A percentile compares a stretch with the other conserved stretches of the same genome.
phyloP scores from a whole-genome alignment of 1,140 invertebrate genomes.

The fruit fly (Drosophila melanogaster) region DNA sequence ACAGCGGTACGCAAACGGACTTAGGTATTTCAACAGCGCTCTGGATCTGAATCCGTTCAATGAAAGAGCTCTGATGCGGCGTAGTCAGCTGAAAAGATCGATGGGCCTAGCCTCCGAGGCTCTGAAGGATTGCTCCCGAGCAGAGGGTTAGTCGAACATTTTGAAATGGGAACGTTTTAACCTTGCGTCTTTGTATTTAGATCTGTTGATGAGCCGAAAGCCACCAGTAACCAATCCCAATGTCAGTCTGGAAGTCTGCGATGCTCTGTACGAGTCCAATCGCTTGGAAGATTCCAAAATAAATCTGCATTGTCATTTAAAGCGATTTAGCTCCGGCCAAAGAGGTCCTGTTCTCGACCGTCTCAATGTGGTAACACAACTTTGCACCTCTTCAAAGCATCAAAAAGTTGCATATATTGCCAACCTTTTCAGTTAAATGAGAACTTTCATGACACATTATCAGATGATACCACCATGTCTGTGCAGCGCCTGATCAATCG shows the following conservation, averaged over 20 bases:
- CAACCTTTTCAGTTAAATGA: slow-evolving; percentile 31
- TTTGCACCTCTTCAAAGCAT: not conserved
- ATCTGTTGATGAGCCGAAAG: not conserved
- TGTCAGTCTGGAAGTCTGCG: slow-evolving; percentile 48
- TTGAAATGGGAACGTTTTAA: not conserved
- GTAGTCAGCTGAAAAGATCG: slow-evolving; percentile 43
- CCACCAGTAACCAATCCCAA: not conserved
- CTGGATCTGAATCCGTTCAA: slow-evolving; percentile 32
- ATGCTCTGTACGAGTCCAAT: slow-evolving; percentile 67
- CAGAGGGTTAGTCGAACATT: slow-evolving; percentile 37
- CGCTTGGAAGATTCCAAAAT: slow-evolving; percentile 62
- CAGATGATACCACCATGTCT: slow-evolving; percentile 24
- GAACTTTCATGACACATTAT: slow-evolving; percentile 54
- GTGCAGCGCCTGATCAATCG: slow-evolving; percentile 50
- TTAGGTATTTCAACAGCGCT: slow-evolving; percentile 47
- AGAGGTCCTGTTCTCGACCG: slow-evolving; percentile 28
- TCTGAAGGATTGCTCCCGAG: slow-evolving; percentile 46
- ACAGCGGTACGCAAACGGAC: slow-evolving; percentile 19
- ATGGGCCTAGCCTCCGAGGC: slow-evolving; percentile 47
- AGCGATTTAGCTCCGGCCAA: slow-evolving; percentile 28
- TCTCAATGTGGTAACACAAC: slow-evolving; percentile 46
- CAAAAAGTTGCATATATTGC: not conserved
- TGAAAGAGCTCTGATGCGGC: slow-evolving; percentile 30
- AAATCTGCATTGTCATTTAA: slow-evolving; percentile 33
- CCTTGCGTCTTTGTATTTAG: slow-evolving; percentile 3